Evolutionary conservation across 2,888 invertebrate species (phyloP).

Genomic region (Cerceris ruficornis): DNA sequence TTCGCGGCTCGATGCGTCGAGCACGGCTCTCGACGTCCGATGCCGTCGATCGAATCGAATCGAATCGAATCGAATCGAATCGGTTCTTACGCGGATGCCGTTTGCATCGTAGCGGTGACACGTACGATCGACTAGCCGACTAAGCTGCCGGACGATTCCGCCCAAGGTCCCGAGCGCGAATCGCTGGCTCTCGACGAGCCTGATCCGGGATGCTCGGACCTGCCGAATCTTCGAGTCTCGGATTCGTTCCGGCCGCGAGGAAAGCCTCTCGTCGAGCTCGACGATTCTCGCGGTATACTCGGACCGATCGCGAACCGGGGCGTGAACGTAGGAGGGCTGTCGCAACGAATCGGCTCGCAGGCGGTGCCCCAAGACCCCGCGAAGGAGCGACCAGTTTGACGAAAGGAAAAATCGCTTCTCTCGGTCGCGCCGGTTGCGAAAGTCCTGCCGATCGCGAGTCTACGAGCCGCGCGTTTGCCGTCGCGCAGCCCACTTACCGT

Average conservation of each 20-base stretch:
- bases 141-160: too few relatives aligned
- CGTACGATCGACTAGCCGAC: too few relatives aligned
- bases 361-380: conserved; percentile 65
- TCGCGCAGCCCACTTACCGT: conserved; percentile 74
- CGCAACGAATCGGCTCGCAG: conserved; percentile 76
- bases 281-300: too few relatives aligned
- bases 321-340: conserved; percentile 77
- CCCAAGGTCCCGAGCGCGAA: too few relatives aligned
- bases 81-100: too few relatives aligned
- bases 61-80: not conserved
- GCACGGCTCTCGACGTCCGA: too few relatives aligned
- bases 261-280: too few relatives aligned
- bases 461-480: conserved; percentile 77
- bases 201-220: too few relatives aligned
- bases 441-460: conserved; percentile 58
- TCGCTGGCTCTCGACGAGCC: too few relatives aligned
- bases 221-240: too few relatives aligned
- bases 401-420: conserved; percentile 77
- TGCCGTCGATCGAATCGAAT: not conserved
- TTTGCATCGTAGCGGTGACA: too few relatives aligned
- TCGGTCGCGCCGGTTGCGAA: conserved; percentile 80
- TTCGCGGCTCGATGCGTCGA: not conserved
- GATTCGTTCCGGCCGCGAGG: too few relatives aligned
- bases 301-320: conserved; percentile 36
- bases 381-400: conserved; percentile 74